Conservation (phyloP, 2,797 vertebrate genomes). For the Selene dorsalis region DNA sequence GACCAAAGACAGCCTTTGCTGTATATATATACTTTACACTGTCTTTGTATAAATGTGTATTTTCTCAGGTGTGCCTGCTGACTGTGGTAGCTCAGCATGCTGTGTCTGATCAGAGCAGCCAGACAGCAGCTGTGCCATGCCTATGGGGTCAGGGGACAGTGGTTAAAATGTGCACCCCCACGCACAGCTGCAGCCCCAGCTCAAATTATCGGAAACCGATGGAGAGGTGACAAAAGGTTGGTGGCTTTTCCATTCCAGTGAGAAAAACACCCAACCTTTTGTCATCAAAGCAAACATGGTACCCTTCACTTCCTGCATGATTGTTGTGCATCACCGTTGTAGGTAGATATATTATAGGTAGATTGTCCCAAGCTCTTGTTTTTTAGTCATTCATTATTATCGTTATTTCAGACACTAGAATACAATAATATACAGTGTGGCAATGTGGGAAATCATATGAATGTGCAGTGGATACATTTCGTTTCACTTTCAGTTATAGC, state of each 20-base stretch:
- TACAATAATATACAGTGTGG: background rate
- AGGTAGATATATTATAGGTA: too few species aligned
- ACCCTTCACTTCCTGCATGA: conserved; percentile 19
- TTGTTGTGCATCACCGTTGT: conserved; percentile 16
- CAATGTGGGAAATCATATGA: conserved; percentile 1
- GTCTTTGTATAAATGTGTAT: conserved; percentile 76
- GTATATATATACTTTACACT: conserved; percentile 34
- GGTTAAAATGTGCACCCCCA: conserved; percentile 82
- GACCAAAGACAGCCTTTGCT: conserved; percentile 28
- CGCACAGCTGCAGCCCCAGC: conserved; percentile 79
- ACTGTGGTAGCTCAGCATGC: conserved; percentile 86
- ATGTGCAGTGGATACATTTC: background rate
- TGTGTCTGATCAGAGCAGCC: conserved; percentile 87
- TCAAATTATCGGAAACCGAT: conserved; percentile 84
- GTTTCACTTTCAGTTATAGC: background rate
- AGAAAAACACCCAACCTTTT: conserved; percentile 87
- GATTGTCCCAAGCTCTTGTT: background rate
- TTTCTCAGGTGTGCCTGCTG: conserved; percentile 85
- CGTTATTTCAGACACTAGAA: background rate
- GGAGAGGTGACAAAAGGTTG: conserved; percentile 94
- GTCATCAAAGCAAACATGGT: conserved; percentile 69
- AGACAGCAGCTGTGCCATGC: conserved; percentile 85
- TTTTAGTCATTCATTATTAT: too few species aligned
- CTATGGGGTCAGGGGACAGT: conserved; percentile 85
- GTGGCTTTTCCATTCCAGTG: conserved; percentile 87